Conservation (phyloP, 2,797 vertebrate species). For the Coendou prehensilis region DNA sequence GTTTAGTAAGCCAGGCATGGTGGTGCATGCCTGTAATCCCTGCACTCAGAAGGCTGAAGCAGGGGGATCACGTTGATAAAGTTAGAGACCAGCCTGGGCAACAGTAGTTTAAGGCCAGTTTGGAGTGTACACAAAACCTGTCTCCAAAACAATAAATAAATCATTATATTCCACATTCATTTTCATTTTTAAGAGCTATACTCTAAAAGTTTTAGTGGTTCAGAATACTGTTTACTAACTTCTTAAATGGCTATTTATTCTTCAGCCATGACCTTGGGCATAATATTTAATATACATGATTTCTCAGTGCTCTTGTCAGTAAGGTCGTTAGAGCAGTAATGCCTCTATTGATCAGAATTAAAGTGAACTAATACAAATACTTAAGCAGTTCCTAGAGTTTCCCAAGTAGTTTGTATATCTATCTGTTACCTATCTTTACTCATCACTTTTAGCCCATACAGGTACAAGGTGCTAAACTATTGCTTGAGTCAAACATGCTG, state of each 20-base stretch:
- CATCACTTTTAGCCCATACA: fast-evolving
- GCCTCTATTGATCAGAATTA: neutral
- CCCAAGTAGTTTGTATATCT: fast-evolving
- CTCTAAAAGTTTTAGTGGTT: neutral
- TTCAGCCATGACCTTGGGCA: neutral
- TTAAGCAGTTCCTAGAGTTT: neutral
- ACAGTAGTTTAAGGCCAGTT: too few species aligned
- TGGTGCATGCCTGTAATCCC: neutral
- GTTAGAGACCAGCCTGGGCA: too few species aligned
- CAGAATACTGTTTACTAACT: neutral
- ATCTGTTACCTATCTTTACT: neutral
- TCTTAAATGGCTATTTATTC: neutral
- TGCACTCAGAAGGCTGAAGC: too few species aligned
- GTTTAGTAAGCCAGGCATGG: neutral
- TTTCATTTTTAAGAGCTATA: neutral
- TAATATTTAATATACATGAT: neutral
- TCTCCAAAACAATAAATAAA: neutral
- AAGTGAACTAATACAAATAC: neutral
- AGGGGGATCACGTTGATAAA: neutral
- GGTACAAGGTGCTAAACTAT: neutral
- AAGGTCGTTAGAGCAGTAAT: neutral
- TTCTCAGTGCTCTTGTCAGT: neutral
- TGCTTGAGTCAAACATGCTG: neutral
- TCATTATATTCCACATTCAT: neutral
- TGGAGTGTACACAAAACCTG: neutral